Evolutionary conservation across 2,888 invertebrate genomes (phyloP).

Genomic region (Athalia circularis): DNA sequence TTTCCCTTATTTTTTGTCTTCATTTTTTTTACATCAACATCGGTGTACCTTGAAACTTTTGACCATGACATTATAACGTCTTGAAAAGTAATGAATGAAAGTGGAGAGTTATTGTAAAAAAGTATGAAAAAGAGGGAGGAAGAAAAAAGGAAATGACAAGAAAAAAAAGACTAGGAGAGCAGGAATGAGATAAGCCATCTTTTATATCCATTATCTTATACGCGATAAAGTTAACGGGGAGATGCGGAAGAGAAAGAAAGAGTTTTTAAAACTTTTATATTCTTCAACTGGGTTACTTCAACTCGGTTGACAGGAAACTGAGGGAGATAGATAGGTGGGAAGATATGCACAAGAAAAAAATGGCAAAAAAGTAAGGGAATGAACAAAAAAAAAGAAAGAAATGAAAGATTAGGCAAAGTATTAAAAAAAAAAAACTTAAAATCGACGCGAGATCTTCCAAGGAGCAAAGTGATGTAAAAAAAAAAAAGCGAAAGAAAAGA

Average conservation of each 20-base stretch:
- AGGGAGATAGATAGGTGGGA: constrained; percentile 10
- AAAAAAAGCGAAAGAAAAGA: too few relatives aligned
- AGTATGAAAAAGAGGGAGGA: too few relatives aligned
- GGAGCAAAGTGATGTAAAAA: too few relatives aligned
- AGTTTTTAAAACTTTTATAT: constrained; percentile 29
- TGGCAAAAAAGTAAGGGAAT: not conserved
- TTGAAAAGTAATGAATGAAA: too few relatives aligned
- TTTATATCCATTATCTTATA: constrained; percentile 16
- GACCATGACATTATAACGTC: too few relatives aligned
- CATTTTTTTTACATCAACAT: too few relatives aligned
- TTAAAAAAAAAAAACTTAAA: not conserved
- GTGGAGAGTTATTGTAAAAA: too few relatives aligned
- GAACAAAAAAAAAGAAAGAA: constrained; percentile 41
- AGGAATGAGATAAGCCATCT: not conserved
- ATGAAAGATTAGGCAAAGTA: constrained; percentile 38
- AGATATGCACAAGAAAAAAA: not conserved
- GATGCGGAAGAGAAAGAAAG: not conserved
- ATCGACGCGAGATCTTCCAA: too few relatives aligned
- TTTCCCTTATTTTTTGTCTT: too few relatives aligned
- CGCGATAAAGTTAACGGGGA: not conserved
- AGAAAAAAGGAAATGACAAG: too few relatives aligned
- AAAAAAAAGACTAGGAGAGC: not conserved
- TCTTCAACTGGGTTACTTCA: not conserved
- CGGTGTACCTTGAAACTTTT: too few relatives aligned
- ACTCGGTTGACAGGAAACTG: constrained; percentile 6